A percentile compares a stretch with the other conserved stretches of the same genome.
Conservation (phyloP, 2,797 vertebrate species). For the Diplodus sargus region DNA sequence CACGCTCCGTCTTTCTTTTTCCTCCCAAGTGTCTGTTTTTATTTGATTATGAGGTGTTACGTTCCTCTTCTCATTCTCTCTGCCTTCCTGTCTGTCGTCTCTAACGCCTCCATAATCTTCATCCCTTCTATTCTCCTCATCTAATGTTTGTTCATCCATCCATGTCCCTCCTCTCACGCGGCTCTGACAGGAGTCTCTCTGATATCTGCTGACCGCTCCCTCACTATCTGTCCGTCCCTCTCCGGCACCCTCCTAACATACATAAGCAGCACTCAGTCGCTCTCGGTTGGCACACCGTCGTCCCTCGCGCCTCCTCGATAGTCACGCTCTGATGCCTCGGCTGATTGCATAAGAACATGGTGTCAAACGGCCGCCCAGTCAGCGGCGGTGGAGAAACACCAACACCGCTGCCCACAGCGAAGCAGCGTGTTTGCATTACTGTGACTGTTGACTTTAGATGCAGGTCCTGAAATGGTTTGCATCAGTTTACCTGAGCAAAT, state of each 20-base stretch:
- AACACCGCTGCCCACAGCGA: constrained; percentile 24
- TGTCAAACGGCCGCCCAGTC: constrained; percentile 59
- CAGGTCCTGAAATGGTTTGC: constrained; percentile 9
- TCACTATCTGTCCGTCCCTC: background rate
- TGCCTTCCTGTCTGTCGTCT: background rate
- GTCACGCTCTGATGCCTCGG: constrained; percentile 51
- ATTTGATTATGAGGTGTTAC: constrained; percentile 8
- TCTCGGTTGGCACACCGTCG: constrained; percentile 36
- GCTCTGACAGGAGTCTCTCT: constrained; percentile 2
- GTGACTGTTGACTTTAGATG: background rate
- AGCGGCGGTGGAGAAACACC: constrained; percentile 45
- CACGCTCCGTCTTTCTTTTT: background rate
- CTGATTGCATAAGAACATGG: constrained; percentile 70
- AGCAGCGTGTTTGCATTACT: background rate
- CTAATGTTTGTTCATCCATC: background rate
- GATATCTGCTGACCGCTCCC: constrained; percentile 5
- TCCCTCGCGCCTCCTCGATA: constrained; percentile 39
- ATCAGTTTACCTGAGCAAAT: background rate
- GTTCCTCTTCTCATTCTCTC: background rate
- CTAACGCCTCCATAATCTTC: background rate
- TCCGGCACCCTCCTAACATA: constrained; percentile 1
- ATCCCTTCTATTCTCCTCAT: background rate
- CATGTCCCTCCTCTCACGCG: background rate
- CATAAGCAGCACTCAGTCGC: constrained; percentile 6
- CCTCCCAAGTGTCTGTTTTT: background rate